phyloP scores from a whole-genome alignment of 2,113 vertebrate species.

The Hyaena hyaena region DNA sequence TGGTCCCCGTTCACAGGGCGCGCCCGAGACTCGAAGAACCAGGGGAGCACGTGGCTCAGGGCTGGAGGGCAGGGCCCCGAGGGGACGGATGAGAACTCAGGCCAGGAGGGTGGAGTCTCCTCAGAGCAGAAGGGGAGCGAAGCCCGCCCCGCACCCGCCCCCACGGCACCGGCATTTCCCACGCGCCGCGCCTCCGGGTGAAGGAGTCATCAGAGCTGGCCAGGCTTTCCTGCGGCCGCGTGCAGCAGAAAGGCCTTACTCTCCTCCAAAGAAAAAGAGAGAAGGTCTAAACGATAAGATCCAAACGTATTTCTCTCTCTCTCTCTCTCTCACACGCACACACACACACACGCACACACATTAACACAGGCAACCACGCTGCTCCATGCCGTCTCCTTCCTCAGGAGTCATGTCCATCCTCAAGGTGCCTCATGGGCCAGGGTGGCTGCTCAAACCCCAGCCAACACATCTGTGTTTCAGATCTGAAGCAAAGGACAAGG shows the following conservation, averaged over 20 bases:
- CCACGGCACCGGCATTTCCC: neutral
- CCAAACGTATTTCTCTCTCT: neutral
- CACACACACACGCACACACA: neutral
- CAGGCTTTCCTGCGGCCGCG: too few species aligned
- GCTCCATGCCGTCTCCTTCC: neutral
- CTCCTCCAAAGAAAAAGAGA: neutral
- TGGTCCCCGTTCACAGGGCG: neutral
- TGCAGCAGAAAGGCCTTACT: neutral
- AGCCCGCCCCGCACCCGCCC: neutral
- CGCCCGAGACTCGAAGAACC: too few species aligned
- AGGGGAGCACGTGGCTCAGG: too few species aligned
- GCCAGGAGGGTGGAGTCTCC: too few species aligned
- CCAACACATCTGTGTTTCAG: neutral
- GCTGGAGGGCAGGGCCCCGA: fast-evolving
- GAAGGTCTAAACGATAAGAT: neutral
- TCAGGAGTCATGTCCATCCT: neutral
- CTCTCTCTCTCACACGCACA: neutral
- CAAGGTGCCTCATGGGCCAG: neutral
- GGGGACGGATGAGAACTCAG: too few species aligned
- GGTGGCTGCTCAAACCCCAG: neutral
- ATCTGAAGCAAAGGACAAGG: neutral
- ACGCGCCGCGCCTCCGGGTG: neutral
- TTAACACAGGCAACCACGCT: neutral
- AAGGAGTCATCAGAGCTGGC: too few species aligned
- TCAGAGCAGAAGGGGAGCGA: neutral